Percentiles rank a stretch among this genome's conserved stretches.
phyloP scores from a whole-genome alignment of 1,140 invertebrate species.

The Lucilia sericata region DNA sequence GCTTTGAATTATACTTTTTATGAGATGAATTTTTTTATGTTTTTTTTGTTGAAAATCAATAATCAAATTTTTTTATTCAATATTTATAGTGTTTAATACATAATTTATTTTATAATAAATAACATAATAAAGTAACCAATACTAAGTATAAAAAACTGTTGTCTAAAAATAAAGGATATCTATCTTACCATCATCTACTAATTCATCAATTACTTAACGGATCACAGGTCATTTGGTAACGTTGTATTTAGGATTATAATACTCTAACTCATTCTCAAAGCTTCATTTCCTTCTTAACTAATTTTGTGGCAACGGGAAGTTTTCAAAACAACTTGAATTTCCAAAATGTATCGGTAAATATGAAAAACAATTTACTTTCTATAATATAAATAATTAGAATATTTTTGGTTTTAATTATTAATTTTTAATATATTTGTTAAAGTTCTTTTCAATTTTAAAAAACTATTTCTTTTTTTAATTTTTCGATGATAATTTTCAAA shows the following conservation, averaged over 20 bases:
- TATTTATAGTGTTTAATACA: too few relatives aligned
- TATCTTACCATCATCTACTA: neutral
- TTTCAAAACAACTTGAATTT: slow-evolving; percentile 5
- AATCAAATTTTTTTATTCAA: too few relatives aligned
- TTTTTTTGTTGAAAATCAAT: neutral
- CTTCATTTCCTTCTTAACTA: neutral
- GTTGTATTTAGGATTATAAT: slow-evolving; percentile 17
- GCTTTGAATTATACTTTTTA: slow-evolving; percentile 11
- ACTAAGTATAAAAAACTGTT: neutral
- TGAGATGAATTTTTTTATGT: neutral
- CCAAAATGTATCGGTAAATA: slow-evolving; percentile 23
- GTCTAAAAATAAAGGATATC: neutral
- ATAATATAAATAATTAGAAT: neutral
- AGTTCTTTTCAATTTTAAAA: too few relatives aligned
- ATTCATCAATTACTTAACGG: neutral
- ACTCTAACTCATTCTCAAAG: neutral
- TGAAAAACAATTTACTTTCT: neutral
- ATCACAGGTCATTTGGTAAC: too few relatives aligned
- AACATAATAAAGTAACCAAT: neutral
- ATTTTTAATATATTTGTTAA: neutral
- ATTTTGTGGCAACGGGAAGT: neutral
- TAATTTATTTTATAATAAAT: neutral
- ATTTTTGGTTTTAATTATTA: neutral
- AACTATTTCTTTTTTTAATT: too few relatives aligned
- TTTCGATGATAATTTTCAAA: too few relatives aligned